These are phyloP conservation scores for Otis tarda DNA, from an alignment of 2,113 vertebrate genomes.

Conservation along the genomic window DNA sequence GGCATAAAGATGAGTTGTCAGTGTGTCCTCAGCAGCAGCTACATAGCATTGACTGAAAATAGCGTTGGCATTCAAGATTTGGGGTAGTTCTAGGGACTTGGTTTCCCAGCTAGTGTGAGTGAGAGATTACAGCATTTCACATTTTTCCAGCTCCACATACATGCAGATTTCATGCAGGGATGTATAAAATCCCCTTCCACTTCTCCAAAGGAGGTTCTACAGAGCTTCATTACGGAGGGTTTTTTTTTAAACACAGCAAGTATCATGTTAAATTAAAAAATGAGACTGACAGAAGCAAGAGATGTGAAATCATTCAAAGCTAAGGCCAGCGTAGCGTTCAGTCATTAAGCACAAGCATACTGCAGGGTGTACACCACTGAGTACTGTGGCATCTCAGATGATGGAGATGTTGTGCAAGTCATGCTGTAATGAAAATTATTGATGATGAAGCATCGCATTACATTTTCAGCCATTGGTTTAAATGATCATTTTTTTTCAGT, in stretches of 20 bases:
- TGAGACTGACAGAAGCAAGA: background rate
- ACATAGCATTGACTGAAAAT: background rate
- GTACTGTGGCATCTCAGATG: background rate
- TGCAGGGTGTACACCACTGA: background rate
- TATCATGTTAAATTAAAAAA: constrained; percentile 21
- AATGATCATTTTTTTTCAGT: background rate
- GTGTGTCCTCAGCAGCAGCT: background rate
- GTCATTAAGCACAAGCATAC: background rate
- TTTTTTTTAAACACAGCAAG: background rate
- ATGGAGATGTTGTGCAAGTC: background rate
- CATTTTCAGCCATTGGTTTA: background rate
- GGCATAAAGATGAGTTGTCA: constrained; percentile 17
- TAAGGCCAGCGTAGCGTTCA: background rate
- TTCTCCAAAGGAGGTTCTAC: constrained; percentile 10
- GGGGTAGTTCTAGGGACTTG: background rate
- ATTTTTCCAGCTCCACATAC: background rate
- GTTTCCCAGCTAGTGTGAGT: background rate
- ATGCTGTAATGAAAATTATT: background rate
- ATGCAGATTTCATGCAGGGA: constrained; percentile 14
- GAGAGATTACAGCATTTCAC: constrained; percentile 28
- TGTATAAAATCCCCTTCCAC: background rate
- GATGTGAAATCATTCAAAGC: constrained; percentile 19
- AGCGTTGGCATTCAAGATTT: background rate
- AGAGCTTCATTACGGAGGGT: background rate
- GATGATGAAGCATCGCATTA: background rate